Percentiles rank a stretch among this genome's conserved stretches.
Conservation (phyloP, 2,888 invertebrate species). For the Drosophila limbata region DNA sequence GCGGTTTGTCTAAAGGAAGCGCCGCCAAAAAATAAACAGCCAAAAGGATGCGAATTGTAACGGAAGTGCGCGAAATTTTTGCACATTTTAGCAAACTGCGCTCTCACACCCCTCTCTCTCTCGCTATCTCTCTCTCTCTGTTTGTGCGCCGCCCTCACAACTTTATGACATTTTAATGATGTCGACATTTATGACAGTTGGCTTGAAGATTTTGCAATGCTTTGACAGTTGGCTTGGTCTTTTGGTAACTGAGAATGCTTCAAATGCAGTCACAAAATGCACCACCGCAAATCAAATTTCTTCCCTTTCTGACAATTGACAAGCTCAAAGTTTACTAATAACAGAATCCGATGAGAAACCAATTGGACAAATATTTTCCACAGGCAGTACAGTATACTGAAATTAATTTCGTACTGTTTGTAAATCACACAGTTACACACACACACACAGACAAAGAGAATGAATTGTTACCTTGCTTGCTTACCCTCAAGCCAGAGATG, state of each 20-base stretch:
- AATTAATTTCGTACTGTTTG: slow-evolving; percentile 49
- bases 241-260: slow-evolving; percentile 38
- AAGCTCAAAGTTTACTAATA: slow-evolving; percentile 42
- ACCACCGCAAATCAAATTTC: slow-evolving; percentile 46
- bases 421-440: slow-evolving; percentile 11
- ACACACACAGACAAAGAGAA: neutral
- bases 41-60: slow-evolving; percentile 74
- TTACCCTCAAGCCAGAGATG: slow-evolving; percentile 18
- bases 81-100: slow-evolving; percentile 60
- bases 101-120: slow-evolving; percentile 6
- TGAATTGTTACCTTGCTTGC: slow-evolving; percentile 42
- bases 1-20: slow-evolving; percentile 74
- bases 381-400: neutral
- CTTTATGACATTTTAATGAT: slow-evolving; percentile 78
- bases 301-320: slow-evolving; percentile 39
- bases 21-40: slow-evolving; percentile 65
- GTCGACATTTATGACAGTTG: slow-evolving; percentile 75
- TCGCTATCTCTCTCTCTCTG: neutral
- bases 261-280: slow-evolving; percentile 36
- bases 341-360: slow-evolving; percentile 10
- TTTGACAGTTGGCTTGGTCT: slow-evolving; percentile 61
- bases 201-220: slow-evolving; percentile 66
- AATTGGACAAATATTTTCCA: neutral
- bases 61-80: slow-evolving; percentile 76
- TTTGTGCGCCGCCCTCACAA: slow-evolving; percentile 26